Evolutionary conservation across 1,140 invertebrate genomes (phyloP), one percentile per base, ranked within the genome.

Genomic region (Aphidius ervi): DNA sequence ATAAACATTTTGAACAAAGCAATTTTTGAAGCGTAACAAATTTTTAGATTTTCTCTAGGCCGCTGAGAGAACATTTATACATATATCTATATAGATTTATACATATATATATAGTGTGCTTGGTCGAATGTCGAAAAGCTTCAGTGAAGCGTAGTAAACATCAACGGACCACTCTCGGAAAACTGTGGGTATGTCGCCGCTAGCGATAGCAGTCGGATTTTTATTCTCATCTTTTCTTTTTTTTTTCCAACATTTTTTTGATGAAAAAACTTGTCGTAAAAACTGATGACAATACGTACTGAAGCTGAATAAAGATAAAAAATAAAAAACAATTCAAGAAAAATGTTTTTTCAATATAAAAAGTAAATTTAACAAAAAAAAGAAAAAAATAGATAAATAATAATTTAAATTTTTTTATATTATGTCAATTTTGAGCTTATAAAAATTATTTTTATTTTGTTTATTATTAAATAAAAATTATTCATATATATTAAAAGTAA

Each of bases 1-100:
- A 61, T 61, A 48, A 61, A 61, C 53, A 61, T 56, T 61, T 16
- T 46, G 53, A 61, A 61, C 59, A 61, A 61, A 61, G 59, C n/a
- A 46, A 37, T 56, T 61, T 61, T 61, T 50, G 46, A 53, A 53
- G 59, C 53, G 59, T 46, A 61, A 61, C 23, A 39, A 40, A 45
- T 43, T 53, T 23, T 23, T 37, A 45, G 16, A 55, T 6, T 41
- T 53, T 55, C 40, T 42, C 53, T 23, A 43, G n/a, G n/a, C 6
- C 10, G n/a, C 42, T n/a, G 9, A 50, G 20, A 48, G 16, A n/a
- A 9, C 20, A 56, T 58, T 23, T 48, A 58, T 20, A 43, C 42
- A 42, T 39, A 41, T 46, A 48, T 39, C 42, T 40, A 56, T 43
- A 45, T 16, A 16, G 16, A 56, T 58, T 23, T 48, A 58, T 20